phyloP scores from a whole-genome alignment of 2,888 invertebrate genomes.

The Biston stratarius region DNA sequence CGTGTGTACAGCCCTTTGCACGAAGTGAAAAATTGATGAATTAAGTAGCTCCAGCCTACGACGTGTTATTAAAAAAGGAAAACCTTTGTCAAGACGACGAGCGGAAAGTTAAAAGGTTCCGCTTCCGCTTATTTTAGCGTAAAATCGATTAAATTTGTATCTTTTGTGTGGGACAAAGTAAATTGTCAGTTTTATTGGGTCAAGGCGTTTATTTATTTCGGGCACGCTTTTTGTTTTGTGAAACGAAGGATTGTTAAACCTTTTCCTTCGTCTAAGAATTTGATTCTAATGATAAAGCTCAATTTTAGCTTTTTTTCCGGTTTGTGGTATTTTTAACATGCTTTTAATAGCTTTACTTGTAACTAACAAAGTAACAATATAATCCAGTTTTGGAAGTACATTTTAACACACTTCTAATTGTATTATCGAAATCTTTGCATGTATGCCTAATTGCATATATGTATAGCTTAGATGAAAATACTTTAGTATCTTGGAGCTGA shows the following conservation, averaged over 20 bases:
- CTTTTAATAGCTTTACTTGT: not conserved
- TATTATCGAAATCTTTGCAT: not conserved
- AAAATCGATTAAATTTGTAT: conserved; percentile 32
- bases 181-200: conserved; percentile 27
- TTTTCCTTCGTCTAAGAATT: conserved; percentile 11
- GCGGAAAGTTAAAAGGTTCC: conserved; percentile 25
- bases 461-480: too few species aligned
- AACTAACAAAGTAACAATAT: too few species aligned
- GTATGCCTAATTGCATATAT: too few species aligned
- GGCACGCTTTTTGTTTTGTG: conserved; percentile 16
- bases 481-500: too few species aligned
- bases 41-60: conserved; percentile 17
- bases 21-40: conserved; percentile 26
- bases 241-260: conserved; percentile 24
- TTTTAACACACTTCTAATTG: too few species aligned
- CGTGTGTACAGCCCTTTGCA: not conserved
- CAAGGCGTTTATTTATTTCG: conserved; percentile 29
- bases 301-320: conserved; percentile 5
- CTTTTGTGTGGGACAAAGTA: conserved; percentile 33
- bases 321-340: not conserved
- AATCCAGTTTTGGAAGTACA: too few species aligned
- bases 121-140: conserved; percentile 30
- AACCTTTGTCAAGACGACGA: conserved; percentile 22
- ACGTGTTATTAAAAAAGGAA: conserved; percentile 28
- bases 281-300: conserved; percentile 7